Percentiles rank a stretch among this genome's conserved stretches.
These are phyloP conservation scores for Picus viridis DNA, from an alignment of 2,797 vertebrate species.

Conservation along the genomic window DNA sequence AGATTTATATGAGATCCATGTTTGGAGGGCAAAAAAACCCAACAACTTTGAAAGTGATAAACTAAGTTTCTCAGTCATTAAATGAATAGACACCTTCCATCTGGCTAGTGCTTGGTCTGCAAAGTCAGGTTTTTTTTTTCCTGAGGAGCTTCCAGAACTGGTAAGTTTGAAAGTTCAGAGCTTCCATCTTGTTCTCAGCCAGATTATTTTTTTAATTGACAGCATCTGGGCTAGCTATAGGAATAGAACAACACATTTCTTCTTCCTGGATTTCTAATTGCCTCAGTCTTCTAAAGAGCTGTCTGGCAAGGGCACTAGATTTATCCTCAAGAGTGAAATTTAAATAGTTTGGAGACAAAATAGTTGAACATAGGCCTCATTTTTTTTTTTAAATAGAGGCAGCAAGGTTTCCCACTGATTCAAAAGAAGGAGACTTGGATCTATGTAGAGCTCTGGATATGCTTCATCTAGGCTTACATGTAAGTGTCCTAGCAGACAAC, in stretches of 20 bases:
- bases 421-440: background rate
- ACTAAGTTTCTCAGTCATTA: background rate
- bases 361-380: background rate
- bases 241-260: constrained; percentile 44
- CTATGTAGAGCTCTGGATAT: background rate
- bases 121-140: background rate
- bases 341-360: constrained; percentile 47
- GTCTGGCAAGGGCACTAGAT: constrained; percentile 18
- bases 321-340: constrained; percentile 37
- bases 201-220: constrained; percentile 14
- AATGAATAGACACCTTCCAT: background rate
- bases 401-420: background rate
- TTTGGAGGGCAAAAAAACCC: background rate
- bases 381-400: constrained; percentile 6
- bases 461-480: background rate
- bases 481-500: background rate
- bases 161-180: constrained; percentile 5
- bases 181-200: constrained; percentile 18
- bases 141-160: background rate
- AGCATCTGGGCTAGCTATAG: constrained; percentile 5
- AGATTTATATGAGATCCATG: background rate
- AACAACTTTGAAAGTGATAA: background rate
- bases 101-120: background rate
- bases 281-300: constrained; percentile 5
- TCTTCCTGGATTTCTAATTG: constrained; percentile 25